Conservation (phyloP, 2,113 vertebrate genomes). For the Prunella fulvescens region DNA sequence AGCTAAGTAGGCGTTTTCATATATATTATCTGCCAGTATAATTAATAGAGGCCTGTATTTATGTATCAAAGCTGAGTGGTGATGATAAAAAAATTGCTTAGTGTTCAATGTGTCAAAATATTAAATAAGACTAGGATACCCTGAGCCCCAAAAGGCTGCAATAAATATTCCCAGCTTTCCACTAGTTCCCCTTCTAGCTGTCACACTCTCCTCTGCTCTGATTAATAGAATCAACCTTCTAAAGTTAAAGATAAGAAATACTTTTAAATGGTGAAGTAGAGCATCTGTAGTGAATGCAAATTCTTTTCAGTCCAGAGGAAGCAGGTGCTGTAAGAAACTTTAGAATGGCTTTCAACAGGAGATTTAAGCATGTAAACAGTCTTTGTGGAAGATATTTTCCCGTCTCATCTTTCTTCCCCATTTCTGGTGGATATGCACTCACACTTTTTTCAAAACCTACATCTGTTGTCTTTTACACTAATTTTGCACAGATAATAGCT, state of each 20-base stretch:
- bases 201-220: not conserved
- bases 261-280: not conserved
- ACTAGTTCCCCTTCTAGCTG: not conserved
- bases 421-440: not conserved
- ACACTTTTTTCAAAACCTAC: not conserved
- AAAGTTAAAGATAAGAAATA: conserved; percentile 10
- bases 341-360: not conserved
- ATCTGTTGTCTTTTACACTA: not conserved
- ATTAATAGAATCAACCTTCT: conserved; percentile 28
- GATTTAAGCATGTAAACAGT: not conserved
- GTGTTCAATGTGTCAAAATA: not conserved
- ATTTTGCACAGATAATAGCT: not conserved
- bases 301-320: not conserved
- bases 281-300: not conserved
- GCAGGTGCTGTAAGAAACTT: not conserved
- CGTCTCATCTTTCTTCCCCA: not conserved
- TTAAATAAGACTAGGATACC: conserved; percentile 1
- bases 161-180: conserved; percentile 29
- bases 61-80: not conserved
- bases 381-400: not conserved
- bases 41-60: conserved; percentile 33
- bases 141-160: not conserved
- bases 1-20: not conserved
- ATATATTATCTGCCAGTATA: not conserved
- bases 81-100: not conserved